Evolutionary conservation across 1,140 invertebrate genomes (phyloP), one percentile per base, ranked within the genome.

Genomic region (Andrena cerasifolii): DNA sequence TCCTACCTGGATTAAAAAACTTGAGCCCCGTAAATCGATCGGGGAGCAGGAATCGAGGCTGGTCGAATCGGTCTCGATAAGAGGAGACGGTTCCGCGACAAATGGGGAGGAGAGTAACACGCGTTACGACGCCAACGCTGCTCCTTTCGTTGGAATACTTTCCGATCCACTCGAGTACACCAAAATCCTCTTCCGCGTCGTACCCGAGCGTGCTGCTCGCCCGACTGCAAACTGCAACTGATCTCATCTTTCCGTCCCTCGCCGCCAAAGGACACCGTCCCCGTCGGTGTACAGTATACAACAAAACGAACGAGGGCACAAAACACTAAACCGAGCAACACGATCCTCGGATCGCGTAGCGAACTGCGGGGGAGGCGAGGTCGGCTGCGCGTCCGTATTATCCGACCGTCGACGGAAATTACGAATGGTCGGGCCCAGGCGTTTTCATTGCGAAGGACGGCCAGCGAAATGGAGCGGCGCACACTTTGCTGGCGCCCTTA

Each of bases 391-490:
- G n/a, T n/a, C n/a, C n/a, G n/a, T n/a, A 49, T 65, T 47, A 49
- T 28, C n/a, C 21, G 24, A 31, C 31, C 33, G 53, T 47, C n/a
- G 36, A 26, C 56, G 33, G 21, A 70, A 76, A 66, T 67, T 58
- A 59, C 40, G 40, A 59, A 58, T 59, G 14, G 28, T 68, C 40
- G 61, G 47, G 24, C 4, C 24, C 16, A 12, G 16, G 33, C 59
- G 45, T 63, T 63, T 31, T 63, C 47, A 43, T 74, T 45, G 43
- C 43, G n/a, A 1, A 33, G 18, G 8, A 51, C 33, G 54, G 26
- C 40, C 43, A 36, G 18, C 28, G 47, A 3, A 28, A 3, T n/a
- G 31, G 49, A 53, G n/a, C n/a, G 3, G 31, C 18, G 24, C 18
- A 67, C 65, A 14, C 12, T 51, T n/a, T n/a, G n/a, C 12, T 1